These are phyloP conservation scores for Gallinago undulata DNA, from an alignment of 2,113 vertebrate genomes.

Conservation along the genomic window DNA sequence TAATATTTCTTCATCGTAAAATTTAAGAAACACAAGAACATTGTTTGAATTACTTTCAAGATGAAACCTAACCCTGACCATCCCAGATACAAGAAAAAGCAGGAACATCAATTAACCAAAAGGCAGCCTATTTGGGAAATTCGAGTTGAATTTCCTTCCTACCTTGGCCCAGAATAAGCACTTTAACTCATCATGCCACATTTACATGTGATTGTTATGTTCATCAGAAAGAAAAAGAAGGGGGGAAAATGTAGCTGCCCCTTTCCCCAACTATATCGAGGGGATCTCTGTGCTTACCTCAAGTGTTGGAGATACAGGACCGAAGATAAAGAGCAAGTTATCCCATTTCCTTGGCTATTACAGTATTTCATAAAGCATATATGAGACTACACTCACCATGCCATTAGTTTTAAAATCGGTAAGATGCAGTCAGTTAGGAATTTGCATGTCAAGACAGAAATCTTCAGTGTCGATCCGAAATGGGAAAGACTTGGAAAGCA, in stretches of 20 bases:
- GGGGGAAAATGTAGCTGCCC: rapidly evolving
- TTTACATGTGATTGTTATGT: neutral
- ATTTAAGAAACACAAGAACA: neutral
- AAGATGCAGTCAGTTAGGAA: neutral
- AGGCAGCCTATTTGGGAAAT: neutral
- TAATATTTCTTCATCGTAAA: neutral
- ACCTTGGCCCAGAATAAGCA: neutral
- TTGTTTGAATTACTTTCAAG: neutral
- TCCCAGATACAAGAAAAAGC: neutral
- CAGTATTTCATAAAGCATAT: neutral
- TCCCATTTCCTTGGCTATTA: neutral
- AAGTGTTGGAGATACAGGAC: neutral
- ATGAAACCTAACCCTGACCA: neutral
- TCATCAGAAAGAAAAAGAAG: neutral
- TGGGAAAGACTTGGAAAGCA: neutral
- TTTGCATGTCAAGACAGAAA: neutral
- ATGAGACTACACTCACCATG: neutral
- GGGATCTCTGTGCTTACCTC: neutral
- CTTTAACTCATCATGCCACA: neutral
- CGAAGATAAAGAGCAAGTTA: neutral
- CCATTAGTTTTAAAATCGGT: neutral
- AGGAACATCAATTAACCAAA: neutral
- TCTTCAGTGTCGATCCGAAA: neutral
- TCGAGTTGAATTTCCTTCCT: neutral
- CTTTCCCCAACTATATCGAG: neutral